A percentile compares a stretch with the other conserved stretches of the same genome.
Evolutionary conservation across 2,888 invertebrate genomes (phyloP).

Genomic region (Netelia melanura): DNA sequence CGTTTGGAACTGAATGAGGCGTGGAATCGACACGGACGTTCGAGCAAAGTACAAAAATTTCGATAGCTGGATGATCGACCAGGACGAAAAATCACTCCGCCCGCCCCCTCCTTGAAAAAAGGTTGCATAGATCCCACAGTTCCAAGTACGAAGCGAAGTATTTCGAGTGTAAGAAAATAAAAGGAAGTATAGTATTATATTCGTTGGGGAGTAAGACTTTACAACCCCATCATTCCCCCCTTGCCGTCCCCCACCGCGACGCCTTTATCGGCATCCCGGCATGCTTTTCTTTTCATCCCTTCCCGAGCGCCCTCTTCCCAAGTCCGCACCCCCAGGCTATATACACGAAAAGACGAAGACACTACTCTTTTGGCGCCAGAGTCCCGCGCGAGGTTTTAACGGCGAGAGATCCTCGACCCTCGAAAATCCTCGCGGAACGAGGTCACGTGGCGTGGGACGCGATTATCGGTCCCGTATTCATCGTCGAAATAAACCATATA

Average conservation of each 20-base stretch:
- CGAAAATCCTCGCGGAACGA: constrained; percentile 48
- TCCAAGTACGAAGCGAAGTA: constrained; percentile 7
- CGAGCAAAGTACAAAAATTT: constrained; percentile 41
- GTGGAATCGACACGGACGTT: constrained; percentile 19
- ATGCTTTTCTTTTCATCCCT: constrained; percentile 32
- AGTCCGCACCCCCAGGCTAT: background rate
- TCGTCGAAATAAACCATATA: constrained; percentile 42
- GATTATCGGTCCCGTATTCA: constrained; percentile 51
- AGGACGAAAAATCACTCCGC: constrained; percentile 36
- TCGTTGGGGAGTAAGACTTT: constrained; percentile 72
- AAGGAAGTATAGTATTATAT: constrained; percentile 66
- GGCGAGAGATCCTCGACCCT: constrained; percentile 46
- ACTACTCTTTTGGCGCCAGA: constrained; percentile 80
- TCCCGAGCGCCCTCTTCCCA: background rate
- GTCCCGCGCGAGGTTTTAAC: constrained; percentile 40
- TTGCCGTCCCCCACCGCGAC: constrained; percentile 41
- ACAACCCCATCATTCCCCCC: constrained; percentile 77
- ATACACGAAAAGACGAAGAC: constrained; percentile 75
- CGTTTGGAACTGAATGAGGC: constrained; percentile 4
- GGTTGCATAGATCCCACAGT: background rate
- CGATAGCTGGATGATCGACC: constrained; percentile 45
- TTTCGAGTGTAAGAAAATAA: constrained; percentile 50
- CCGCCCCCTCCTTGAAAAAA: background rate
- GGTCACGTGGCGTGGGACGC: constrained; percentile 53
- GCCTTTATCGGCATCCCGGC: constrained; percentile 77